Conservation (phyloP, 92 coral and sea anemone genomes). For the Galaxea fascicularis region DNA sequence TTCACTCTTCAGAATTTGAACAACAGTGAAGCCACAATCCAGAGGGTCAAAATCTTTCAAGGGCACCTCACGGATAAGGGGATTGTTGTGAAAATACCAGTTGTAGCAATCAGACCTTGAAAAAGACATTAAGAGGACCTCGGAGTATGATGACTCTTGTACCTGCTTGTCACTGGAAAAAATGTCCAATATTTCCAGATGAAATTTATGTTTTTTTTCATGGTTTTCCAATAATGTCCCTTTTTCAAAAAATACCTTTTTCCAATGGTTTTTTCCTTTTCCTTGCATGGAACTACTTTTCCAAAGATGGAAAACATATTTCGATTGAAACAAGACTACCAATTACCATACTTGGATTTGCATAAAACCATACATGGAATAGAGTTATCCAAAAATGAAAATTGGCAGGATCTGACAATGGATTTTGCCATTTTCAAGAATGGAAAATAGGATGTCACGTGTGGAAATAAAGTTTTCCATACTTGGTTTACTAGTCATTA, state of each 20-base stretch:
- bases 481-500: conserved; percentile 31
- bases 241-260: conserved; percentile 19
- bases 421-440: conserved; percentile 20
- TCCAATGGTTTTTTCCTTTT: conserved; percentile 24
- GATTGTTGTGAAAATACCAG: conserved; percentile 19
- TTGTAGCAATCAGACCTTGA: conserved; percentile 58
- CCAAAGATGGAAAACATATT: conserved; percentile 28
- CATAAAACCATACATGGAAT: conserved; percentile 33
- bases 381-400: conserved; percentile 23
- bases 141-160: conserved; percentile 58
- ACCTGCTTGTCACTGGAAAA: conserved; percentile 43
- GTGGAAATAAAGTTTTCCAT: conserved; percentile 23
- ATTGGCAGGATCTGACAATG: conserved; percentile 11
- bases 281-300: conserved; percentile 31
- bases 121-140: conserved; percentile 38
- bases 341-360: conserved; percentile 20
- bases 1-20: conserved; percentile 48
- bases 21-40: conserved; percentile 56
- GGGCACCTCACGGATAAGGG: conserved; percentile 31
- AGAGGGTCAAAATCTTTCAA: conserved; percentile 52
- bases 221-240: conserved; percentile 29
- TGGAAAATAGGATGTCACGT: conserved; percentile 4
- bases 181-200: conserved; percentile 45
- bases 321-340: conserved; percentile 18
- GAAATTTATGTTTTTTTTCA: too few species aligned